Percentiles rank a stretch among this genome's conserved stretches.
These are phyloP conservation scores for Leptobrachium ailaonicum DNA, from an alignment of 2,113 vertebrate species.

Conservation along the genomic window DNA sequence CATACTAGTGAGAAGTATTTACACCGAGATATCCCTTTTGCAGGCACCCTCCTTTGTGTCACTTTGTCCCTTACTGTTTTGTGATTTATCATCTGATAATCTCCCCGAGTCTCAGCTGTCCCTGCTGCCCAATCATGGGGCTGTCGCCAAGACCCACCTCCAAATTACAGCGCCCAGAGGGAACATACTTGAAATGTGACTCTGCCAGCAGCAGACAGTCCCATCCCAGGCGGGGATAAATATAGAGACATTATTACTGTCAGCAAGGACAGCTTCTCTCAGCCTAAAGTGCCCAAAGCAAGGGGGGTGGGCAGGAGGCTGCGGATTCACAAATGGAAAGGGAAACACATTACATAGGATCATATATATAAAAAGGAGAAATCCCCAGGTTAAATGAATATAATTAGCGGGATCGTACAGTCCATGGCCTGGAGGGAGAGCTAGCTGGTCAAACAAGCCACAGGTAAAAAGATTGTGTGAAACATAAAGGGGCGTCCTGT, in stretches of 20 bases:
- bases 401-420: no score
- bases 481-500: no score
- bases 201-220: background rate
- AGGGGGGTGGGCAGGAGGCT: no score
- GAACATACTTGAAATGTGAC: conserved; percentile 21
- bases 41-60: conserved; percentile 7
- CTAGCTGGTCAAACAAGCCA: no score
- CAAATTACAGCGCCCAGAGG: background rate
- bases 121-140: conserved; percentile 1
- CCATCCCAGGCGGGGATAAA: conserved; percentile 31
- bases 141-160: background rate
- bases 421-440: no score
- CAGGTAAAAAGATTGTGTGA: no score
- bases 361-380: no score
- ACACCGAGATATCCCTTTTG: background rate
- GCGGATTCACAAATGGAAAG: no score
- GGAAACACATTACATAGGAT: no score
- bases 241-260: conserved; percentile 27
- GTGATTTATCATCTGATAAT: conserved; percentile 40
- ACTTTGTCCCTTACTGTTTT: conserved; percentile 4
- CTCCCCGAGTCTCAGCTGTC: background rate
- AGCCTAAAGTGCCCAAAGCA: background rate
- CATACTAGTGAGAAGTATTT: background rate
- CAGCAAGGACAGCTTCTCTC: background rate
- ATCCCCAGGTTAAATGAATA: no score